Conservation (phyloP, 2,797 vertebrate genomes). For the Tangara arthus region DNA sequence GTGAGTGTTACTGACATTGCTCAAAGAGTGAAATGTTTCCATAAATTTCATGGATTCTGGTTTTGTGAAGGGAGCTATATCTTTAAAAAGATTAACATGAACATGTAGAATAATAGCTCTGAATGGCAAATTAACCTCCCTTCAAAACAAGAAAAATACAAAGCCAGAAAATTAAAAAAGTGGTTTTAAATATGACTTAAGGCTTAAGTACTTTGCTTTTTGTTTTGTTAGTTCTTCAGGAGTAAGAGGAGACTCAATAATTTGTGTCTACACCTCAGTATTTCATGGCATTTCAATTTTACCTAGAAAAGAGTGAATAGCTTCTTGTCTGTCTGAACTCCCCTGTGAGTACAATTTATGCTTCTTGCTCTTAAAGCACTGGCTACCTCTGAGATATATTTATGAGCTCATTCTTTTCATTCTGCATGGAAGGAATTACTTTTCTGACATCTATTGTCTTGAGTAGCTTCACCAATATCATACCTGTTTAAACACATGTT, state of each 20-base stretch:
- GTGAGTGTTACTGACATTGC: background rate
- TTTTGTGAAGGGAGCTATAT: background rate
- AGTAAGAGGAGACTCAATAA: background rate
- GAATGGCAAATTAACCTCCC: background rate
- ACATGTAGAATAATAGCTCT: background rate
- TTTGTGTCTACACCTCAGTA: conserved; percentile 32
- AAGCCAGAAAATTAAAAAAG: background rate
- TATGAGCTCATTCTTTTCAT: conserved; percentile 64
- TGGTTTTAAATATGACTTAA: background rate
- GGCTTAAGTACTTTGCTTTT: background rate
- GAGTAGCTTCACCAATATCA: conserved; percentile 9
- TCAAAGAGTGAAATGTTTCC: background rate
- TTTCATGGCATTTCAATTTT: conserved; percentile 48
- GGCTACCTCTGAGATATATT: conserved; percentile 50
- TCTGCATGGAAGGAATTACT: conserved; percentile 9
- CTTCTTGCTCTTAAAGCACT: conserved; percentile 33
- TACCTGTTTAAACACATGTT: conserved; percentile 42
- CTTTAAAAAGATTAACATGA: background rate
- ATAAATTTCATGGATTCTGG: background rate
- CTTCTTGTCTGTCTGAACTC: conserved; percentile 12
- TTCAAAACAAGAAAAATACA: background rate
- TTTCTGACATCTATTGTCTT: conserved; percentile 34
- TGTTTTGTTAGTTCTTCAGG: background rate
- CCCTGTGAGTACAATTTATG: conserved; percentile 46
- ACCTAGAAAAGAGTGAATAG: conserved; percentile 25